Evolutionary conservation across 2,888 invertebrate species (phyloP).

Genomic region (Tachystola acroxantha): DNA sequence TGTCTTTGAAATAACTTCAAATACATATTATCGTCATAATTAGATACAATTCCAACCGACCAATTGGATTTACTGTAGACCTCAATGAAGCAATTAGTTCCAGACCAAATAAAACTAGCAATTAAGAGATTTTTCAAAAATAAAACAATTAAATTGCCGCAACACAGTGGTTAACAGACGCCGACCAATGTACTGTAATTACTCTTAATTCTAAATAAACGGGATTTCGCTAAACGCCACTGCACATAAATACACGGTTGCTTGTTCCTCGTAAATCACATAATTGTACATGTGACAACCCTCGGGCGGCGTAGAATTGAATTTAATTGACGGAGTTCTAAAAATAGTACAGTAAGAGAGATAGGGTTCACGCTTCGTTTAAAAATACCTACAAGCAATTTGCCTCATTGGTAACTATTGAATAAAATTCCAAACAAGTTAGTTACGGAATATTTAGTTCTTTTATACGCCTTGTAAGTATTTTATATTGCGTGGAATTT

Average conservation of each 20-base stretch:
- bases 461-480: no score
- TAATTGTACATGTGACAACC: slow-evolving; percentile 64
- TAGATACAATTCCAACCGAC: no score
- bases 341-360: slow-evolving; percentile 24
- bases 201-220: slow-evolving; percentile 52
- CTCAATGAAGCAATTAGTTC: no score
- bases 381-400: not conserved
- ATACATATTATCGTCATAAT: no score
- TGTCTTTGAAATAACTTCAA: no score
- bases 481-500: no score
- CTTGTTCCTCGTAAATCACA: slow-evolving; percentile 47
- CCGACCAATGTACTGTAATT: slow-evolving; percentile 48
- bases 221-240: slow-evolving; percentile 40
- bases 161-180: slow-evolving; percentile 34
- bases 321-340: slow-evolving; percentile 64
- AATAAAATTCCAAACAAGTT: not conserved
- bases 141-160: slow-evolving; percentile 20
- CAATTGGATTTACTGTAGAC: no score
- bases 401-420: not conserved
- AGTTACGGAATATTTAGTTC: no score
- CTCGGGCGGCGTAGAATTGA: slow-evolving; percentile 53
- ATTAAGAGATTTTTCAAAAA: slow-evolving; percentile 11
- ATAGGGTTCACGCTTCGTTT: slow-evolving; percentile 1
- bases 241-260: not conserved
- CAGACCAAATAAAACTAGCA: not conserved